Conservation (phyloP, 1,140 invertebrate genomes). For the Drosophila leontia region DNA sequence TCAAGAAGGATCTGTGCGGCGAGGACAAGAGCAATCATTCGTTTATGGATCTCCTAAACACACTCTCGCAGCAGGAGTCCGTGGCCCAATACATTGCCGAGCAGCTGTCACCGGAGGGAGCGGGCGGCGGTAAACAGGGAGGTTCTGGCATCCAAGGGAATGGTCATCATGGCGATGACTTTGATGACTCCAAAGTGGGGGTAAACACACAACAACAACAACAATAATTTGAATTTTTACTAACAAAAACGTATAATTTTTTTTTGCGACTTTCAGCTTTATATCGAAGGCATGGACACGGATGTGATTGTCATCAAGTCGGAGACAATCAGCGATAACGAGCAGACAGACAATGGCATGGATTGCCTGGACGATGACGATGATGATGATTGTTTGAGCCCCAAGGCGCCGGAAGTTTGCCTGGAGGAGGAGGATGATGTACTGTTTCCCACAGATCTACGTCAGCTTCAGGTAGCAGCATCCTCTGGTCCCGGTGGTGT, state of each 20-base stretch:
- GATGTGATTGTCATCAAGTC: slow-evolving; percentile 83
- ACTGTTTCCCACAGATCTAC: slow-evolving; percentile 72
- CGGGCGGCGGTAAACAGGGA: slow-evolving; percentile 35
- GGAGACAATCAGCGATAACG: slow-evolving; percentile 82
- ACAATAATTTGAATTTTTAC: background rate
- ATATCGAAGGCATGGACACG: slow-evolving; percentile 72
- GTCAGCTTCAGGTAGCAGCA: slow-evolving; percentile 68
- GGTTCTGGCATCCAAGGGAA: slow-evolving; percentile 9
- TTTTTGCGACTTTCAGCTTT: slow-evolving; percentile 43
- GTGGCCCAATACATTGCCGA: slow-evolving; percentile 77
- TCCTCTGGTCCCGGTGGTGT: slow-evolving; percentile 2
- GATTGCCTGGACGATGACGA: slow-evolving; percentile 78
- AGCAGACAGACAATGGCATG: slow-evolving; percentile 77
- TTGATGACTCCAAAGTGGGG: slow-evolving; percentile 78
- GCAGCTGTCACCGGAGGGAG: slow-evolving; percentile 75
- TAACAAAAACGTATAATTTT: background rate
- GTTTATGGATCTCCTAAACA: slow-evolving; percentile 80
- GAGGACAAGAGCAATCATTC: slow-evolving; percentile 76
- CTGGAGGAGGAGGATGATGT: slow-evolving; percentile 79
- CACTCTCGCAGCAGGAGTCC: slow-evolving; percentile 78
- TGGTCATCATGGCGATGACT: slow-evolving; percentile 69
- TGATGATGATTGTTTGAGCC: slow-evolving; percentile 77
- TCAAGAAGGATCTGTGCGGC: slow-evolving; percentile 82
- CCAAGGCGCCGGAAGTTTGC: slow-evolving; percentile 80
- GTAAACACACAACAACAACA: background rate